These are phyloP conservation scores for Gastracanthus pulcherrimus DNA, from an alignment of 2,888 invertebrate genomes.

Conservation along the genomic window DNA sequence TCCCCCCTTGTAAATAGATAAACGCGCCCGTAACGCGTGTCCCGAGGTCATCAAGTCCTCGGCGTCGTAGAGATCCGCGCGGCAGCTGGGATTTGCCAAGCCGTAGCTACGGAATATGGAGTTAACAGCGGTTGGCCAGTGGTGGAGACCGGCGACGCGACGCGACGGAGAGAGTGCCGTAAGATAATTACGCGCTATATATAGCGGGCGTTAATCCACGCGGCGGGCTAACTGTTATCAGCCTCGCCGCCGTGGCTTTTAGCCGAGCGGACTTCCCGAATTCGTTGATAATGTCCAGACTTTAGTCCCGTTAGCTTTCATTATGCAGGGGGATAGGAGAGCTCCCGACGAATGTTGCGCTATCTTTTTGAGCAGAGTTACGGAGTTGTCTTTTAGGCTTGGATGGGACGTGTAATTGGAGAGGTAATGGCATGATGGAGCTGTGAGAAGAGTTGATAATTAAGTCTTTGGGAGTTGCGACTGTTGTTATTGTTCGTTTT, in stretches of 20 bases:
- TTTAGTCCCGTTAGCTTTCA: neutral
- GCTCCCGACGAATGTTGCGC: too few species aligned
- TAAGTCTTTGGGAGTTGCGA: too few species aligned
- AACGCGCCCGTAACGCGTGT: too few species aligned
- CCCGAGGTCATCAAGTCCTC: slow-evolving; percentile 12
- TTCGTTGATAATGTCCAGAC: slow-evolving; percentile 10
- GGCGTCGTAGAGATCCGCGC: neutral
- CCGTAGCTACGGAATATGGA: too few species aligned
- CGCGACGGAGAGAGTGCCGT: neutral
- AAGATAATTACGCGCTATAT: slow-evolving; percentile 48
- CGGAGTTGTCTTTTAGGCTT: too few species aligned
- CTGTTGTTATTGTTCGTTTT: too few species aligned
- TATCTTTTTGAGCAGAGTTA: too few species aligned
- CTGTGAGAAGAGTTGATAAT: too few species aligned
- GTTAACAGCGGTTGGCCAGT: too few species aligned
- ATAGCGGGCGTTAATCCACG: slow-evolving; percentile 33
- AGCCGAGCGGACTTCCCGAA: slow-evolving; percentile 36
- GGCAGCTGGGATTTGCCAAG: neutral
- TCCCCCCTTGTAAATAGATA: neutral
- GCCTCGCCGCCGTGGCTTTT: neutral
- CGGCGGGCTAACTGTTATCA: slow-evolving; percentile 16
- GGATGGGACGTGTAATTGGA: too few species aligned
- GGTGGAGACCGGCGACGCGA: neutral
- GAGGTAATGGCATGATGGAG: too few species aligned
- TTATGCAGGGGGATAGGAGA: too few species aligned